A percentile compares a stretch with the other conserved stretches of the same genome.
phyloP scores from a whole-genome alignment of 1,140 invertebrate species.

The Drosophila burlai region DNA sequence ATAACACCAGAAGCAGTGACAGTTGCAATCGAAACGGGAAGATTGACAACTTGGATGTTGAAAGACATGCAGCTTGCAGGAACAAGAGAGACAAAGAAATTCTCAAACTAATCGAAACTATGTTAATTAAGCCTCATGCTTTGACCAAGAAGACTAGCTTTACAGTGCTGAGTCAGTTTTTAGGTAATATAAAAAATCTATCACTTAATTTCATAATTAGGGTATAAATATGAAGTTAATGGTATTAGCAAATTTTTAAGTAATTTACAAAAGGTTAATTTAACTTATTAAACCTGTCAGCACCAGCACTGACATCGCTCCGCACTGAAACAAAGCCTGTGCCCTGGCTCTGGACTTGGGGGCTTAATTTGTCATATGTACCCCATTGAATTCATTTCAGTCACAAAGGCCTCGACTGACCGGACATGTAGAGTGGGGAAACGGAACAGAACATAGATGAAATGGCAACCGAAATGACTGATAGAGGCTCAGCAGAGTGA shows the following conservation, averaged over 20 bases:
- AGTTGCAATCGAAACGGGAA: slow-evolving; percentile 30
- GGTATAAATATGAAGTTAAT: neutral
- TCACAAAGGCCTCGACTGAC: slow-evolving; percentile 15
- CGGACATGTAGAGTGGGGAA: neutral
- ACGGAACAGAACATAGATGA: slow-evolving; percentile 35
- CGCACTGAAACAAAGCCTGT: slow-evolving; percentile 28
- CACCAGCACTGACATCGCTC: slow-evolving; percentile 10
- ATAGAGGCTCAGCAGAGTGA: slow-evolving; percentile 64
- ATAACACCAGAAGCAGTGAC: slow-evolving; percentile 10
- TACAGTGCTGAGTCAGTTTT: neutral
- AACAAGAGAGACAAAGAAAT: neutral
- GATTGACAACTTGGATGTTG: slow-evolving; percentile 13
- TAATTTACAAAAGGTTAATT: neutral
- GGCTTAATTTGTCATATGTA: slow-evolving; percentile 58
- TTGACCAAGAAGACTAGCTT: neutral
- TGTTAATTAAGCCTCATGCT: slow-evolving; percentile 53
- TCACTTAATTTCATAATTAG: neutral
- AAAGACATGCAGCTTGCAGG: neutral
- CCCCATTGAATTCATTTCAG: slow-evolving; percentile 23
- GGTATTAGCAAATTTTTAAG: neutral
- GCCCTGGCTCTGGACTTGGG: neutral
- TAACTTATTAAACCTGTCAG: slow-evolving; percentile 29
- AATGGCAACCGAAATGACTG: slow-evolving; percentile 70
- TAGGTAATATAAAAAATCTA: neutral
- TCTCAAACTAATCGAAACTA: slow-evolving; percentile 40